Conservation (phyloP, 2,113 vertebrate species). For the Ciconia maguari region DNA sequence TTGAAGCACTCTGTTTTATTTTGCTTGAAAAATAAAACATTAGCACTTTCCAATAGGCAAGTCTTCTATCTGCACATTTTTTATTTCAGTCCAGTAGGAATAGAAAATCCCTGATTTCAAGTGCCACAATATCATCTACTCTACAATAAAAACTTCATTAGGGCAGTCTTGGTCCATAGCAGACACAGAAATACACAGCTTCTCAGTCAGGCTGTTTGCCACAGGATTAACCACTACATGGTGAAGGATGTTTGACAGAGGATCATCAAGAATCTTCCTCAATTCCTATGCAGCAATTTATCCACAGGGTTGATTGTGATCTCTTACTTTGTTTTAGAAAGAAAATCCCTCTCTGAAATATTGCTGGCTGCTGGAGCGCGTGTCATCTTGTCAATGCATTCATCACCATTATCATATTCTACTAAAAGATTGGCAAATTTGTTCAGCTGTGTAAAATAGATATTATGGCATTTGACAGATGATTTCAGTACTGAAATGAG, state of each 20-base stretch:
- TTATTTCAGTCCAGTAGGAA: not conserved
- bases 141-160: not conserved
- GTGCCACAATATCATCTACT: not conserved
- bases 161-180: not conserved
- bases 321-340: not conserved
- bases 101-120: not conserved
- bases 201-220: not conserved
- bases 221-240: not conserved
- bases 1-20: not conserved
- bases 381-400: constrained; percentile 54
- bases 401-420: constrained; percentile 62
- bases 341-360: constrained; percentile 36
- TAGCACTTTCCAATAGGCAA: not conserved
- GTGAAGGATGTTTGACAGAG: not conserved
- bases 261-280: not conserved
- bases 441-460: constrained; percentile 60
- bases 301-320: not conserved
- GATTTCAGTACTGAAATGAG: constrained; percentile 48
- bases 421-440: constrained; percentile 65
- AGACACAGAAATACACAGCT: not conserved
- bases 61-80: not conserved
- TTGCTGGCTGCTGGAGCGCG: not conserved
- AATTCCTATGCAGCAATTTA: not conserved
- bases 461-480: constrained; percentile 65
- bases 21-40: not conserved